Conservation (phyloP, 2,113 vertebrate species). For the Lasiurus cinereus region DNA sequence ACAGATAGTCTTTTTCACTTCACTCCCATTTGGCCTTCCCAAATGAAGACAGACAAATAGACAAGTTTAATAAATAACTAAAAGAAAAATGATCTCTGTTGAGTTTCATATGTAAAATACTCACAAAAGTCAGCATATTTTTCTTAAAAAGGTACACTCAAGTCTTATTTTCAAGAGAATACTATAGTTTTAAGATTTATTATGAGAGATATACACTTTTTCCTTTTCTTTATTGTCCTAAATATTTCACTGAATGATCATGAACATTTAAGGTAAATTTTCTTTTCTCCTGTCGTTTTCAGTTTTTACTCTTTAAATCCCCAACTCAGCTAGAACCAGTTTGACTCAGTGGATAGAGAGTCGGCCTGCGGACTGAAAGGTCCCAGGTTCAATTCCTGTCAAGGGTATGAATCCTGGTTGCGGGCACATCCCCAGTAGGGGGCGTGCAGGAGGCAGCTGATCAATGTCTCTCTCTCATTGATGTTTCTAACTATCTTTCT, state of each 20-base stretch:
- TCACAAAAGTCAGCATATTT: neutral
- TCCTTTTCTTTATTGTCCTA: neutral
- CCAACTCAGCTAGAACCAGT: neutral
- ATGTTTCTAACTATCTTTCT: no score
- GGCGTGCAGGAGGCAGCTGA: no score
- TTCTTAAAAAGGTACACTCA: neutral
- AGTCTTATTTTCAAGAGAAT: neutral
- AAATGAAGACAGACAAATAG: neutral
- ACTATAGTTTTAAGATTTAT: neutral
- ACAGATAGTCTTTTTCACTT: neutral
- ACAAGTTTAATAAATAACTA: neutral
- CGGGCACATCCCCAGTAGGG: no score
- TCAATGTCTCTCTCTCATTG: no score
- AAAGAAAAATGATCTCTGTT: neutral
- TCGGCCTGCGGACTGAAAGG: no score
- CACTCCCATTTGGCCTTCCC: neutral
- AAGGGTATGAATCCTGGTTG: no score
- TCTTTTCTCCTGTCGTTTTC: neutral
- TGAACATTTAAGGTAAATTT: neutral
- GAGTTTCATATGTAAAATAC: neutral
- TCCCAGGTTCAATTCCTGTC: no score
- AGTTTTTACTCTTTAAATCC: neutral
- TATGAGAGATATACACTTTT: neutral
- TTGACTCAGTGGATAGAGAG: no score
- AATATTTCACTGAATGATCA: neutral